Percentiles rank a stretch among this genome's conserved stretches.
These are phyloP conservation scores for Glaucomys volans DNA, from an alignment of 2,113 vertebrate species.

Conservation along the genomic window DNA sequence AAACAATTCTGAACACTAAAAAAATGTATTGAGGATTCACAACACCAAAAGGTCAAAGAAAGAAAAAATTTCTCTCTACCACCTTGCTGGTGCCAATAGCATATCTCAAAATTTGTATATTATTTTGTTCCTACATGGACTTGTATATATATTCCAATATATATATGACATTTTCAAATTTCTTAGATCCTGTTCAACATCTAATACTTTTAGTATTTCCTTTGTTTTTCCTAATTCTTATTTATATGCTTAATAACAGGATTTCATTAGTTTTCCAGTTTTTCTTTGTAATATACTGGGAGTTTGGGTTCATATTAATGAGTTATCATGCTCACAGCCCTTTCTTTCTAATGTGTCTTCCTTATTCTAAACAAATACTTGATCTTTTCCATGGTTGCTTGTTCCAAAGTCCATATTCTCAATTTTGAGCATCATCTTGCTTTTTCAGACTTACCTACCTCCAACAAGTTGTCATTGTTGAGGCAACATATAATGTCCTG, in stretches of 20 bases:
- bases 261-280: background rate
- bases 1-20: slow-evolving; percentile 2
- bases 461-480: background rate
- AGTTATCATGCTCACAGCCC: background rate
- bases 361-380: background rate
- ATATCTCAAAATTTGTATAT: too few relatives aligned
- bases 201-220: background rate
- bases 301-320: background rate
- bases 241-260: background rate
- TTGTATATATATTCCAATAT: background rate
- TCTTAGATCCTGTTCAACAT: background rate
- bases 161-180: background rate
- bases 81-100: background rate
- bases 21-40: background rate
- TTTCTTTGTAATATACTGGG: background rate
- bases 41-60: background rate
- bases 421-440: background rate
- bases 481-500: background rate
- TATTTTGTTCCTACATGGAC: background rate
- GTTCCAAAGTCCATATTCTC: background rate
- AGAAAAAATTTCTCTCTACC: background rate
- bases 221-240: slow-evolving; percentile 20
- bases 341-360: background rate
- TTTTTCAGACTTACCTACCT: background rate
- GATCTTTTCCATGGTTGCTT: background rate